phyloP scores from a whole-genome alignment of 2,113 vertebrate genomes.

The Toxostoma redivivum region DNA sequence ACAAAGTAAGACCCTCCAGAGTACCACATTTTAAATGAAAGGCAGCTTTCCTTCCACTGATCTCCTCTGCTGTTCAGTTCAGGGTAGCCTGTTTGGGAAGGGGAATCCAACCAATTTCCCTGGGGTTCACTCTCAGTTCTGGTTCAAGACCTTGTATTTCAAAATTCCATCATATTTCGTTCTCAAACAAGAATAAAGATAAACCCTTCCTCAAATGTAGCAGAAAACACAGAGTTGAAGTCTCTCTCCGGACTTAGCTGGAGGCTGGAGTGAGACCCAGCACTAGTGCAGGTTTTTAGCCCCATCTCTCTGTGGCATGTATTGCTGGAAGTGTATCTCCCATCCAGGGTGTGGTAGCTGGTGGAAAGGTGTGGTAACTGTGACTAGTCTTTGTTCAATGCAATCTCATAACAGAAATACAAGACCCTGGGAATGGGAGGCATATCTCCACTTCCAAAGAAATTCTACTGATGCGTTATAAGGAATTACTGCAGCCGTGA shows the following conservation, averaged over 20 bases:
- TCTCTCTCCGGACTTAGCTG: not conserved
- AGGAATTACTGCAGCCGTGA: not conserved
- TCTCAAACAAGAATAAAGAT: not conserved
- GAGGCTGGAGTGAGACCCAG: not conserved
- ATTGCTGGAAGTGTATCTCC: not conserved
- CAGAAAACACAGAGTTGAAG: not conserved
- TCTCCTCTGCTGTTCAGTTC: not conserved
- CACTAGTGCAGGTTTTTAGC: not conserved
- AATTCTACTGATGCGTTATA: not conserved
- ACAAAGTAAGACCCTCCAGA: not conserved
- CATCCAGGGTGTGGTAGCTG: not conserved
- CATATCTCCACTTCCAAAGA: not conserved
- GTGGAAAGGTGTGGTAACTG: not conserved
- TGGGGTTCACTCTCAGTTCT: not conserved
- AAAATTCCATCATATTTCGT: not conserved
- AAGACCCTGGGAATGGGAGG: not conserved
- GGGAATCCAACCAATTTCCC: not conserved
- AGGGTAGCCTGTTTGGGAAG: not conserved
- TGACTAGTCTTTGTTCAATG: not conserved
- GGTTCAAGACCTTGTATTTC: not conserved
- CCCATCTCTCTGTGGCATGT: accelerated
- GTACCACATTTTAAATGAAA: not conserved
- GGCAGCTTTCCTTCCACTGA: not conserved
- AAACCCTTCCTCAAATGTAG: not conserved
- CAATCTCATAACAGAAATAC: not conserved